These are phyloP conservation scores for Cylindroiulus punctatus DNA, from an alignment of 2,888 invertebrate genomes.

Conservation along the genomic window DNA sequence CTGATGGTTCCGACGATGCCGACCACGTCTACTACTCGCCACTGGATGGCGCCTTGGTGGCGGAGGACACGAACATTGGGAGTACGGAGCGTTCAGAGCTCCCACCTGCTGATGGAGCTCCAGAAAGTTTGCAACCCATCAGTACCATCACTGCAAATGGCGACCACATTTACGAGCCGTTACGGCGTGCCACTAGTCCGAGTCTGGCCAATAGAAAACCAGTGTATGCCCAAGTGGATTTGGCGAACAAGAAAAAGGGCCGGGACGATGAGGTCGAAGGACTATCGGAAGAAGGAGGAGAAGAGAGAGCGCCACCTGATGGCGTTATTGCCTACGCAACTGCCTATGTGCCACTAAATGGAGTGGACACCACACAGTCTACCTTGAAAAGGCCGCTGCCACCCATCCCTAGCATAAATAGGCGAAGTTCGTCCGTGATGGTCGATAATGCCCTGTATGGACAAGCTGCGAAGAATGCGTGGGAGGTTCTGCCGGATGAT, in stretches of 20 bases:
- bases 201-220: slow-evolving; percentile 1
- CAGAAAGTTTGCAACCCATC: not conserved
- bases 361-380: not conserved
- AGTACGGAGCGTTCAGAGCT: slow-evolving; percentile 50
- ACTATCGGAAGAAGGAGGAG: not conserved
- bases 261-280: slow-evolving; percentile 6
- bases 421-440: slow-evolving; percentile 52
- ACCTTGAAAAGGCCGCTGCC: slow-evolving; percentile 49
- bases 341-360: not conserved
- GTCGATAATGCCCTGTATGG: slow-evolving; percentile 51
- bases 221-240: slow-evolving; percentile 53
- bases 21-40: slow-evolving; percentile 55
- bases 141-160: slow-evolving; percentile 17
- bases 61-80: not conserved
- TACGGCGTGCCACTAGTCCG: slow-evolving; percentile 53
- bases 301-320: slow-evolving; percentile 45
- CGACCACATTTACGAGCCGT: slow-evolving; percentile 55
- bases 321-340: slow-evolving; percentile 49
- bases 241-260: slow-evolving; percentile 46
- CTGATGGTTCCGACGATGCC: slow-evolving; percentile 52
- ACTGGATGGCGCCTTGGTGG: not conserved
- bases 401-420: slow-evolving; percentile 42
- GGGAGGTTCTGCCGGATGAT: not conserved
- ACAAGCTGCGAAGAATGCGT: not conserved
- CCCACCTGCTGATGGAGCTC: slow-evolving; percentile 54